These are phyloP conservation scores for Leucoraja erinaceus DNA, from an alignment of 2,113 vertebrate species.

Conservation along the genomic window DNA sequence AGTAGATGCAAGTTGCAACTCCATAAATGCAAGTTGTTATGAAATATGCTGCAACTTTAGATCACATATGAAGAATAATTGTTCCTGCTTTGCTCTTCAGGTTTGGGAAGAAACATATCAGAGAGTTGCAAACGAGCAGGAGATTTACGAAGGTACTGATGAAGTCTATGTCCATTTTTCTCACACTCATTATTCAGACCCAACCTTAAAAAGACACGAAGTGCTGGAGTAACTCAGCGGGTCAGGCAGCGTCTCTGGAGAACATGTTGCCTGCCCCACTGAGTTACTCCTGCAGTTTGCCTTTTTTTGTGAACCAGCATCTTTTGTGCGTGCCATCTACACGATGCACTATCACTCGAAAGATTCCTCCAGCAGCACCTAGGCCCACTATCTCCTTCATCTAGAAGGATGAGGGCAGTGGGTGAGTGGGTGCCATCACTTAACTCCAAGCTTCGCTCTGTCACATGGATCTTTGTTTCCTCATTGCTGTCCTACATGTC, in stretches of 20 bases:
- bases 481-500: not conserved
- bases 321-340: not conserved
- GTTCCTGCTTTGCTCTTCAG: conserved; percentile 53
- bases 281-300: too few species aligned
- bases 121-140: conserved; percentile 77
- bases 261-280: too few species aligned
- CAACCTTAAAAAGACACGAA: not conserved
- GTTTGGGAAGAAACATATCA: conserved; percentile 86
- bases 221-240: too few species aligned
- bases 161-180: not conserved
- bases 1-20: not conserved
- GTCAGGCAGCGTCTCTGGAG: too few species aligned
- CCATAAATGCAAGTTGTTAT: not conserved
- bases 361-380: not conserved
- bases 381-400: not conserved
- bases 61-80: not conserved
- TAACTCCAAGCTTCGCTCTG: not conserved
- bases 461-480: not conserved
- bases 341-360: not conserved
- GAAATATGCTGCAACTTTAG: not conserved
- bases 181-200: not conserved
- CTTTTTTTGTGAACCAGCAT: too few species aligned
- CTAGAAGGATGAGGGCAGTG: not conserved
- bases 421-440: not conserved
- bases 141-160: conserved; percentile 84